Percentiles rank a stretch among this genome's conserved stretches.
phyloP scores from a whole-genome alignment of 2,113 vertebrate species.

The Pseudois nayaur region DNA sequence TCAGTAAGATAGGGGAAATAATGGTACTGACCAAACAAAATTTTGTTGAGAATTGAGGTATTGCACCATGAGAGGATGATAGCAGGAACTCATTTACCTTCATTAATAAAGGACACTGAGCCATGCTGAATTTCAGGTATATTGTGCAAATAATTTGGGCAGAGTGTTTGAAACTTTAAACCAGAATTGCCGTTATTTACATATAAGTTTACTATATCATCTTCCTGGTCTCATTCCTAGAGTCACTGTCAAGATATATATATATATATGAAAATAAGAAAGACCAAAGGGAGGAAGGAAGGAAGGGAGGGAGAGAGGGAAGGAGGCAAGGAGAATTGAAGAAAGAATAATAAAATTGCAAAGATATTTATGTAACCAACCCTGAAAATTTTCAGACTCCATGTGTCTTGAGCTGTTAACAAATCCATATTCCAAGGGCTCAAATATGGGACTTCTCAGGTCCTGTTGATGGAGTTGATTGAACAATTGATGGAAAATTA shows the following conservation, averaged over 20 bases:
- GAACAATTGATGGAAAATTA: background rate
- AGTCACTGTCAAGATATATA: background rate
- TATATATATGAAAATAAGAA: background rate
- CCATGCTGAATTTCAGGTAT: background rate
- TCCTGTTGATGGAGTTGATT: background rate
- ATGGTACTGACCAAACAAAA: background rate
- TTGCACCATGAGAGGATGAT: background rate
- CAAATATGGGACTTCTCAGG: background rate
- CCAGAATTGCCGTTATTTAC: background rate
- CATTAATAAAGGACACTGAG: background rate
- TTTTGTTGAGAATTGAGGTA: background rate
- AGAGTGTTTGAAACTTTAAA: background rate
- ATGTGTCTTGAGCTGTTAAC: background rate
- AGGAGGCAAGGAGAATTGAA: background rate
- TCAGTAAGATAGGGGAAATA: background rate
- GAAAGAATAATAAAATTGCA: background rate
- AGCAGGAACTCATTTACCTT: background rate
- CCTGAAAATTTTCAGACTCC: background rate
- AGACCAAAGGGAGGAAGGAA: fast-evolving
- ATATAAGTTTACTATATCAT: background rate
- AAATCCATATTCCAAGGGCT: background rate
- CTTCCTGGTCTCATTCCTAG: background rate
- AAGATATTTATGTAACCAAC: background rate
- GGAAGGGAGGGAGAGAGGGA: background rate
- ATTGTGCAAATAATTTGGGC: background rate